phyloP scores from a whole-genome alignment of 2,888 invertebrate genomes.

The Apocheima hispidaria region DNA sequence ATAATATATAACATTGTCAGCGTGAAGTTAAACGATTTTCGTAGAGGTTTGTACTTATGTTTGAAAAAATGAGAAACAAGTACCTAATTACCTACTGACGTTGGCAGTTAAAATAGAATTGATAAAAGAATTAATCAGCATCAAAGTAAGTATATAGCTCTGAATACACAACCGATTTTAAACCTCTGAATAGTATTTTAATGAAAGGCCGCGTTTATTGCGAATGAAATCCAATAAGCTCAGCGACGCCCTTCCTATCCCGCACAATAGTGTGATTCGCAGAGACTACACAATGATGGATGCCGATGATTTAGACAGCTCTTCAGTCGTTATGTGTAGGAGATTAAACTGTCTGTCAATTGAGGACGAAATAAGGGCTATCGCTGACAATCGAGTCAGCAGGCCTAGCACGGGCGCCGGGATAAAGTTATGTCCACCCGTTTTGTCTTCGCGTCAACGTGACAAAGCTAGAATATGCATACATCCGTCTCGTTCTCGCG shows the following conservation, averaged over 20 bases:
- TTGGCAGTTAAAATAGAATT: not conserved
- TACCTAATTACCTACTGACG: not conserved
- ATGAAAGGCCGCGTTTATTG: conserved; percentile 15
- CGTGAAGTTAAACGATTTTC: not conserved
- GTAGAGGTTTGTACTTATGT: not conserved
- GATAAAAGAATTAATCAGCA: not conserved
- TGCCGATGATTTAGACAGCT: conserved; percentile 19
- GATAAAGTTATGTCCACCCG: no score
- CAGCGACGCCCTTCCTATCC: conserved; percentile 13
- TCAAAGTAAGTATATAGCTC: not conserved
- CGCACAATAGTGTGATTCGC: conserved; percentile 20
- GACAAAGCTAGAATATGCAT: no score
- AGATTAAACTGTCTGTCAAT: conserved; percentile 24
- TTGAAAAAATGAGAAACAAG: not conserved
- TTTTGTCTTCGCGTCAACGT: no score
- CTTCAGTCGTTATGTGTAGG: conserved; percentile 9
- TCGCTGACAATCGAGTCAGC: not conserved
- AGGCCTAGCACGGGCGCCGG: no score
- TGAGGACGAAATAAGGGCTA: conserved; percentile 9
- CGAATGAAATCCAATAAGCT: conserved; percentile 31
- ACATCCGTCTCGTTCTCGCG: no score
- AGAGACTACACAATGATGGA: conserved; percentile 27
- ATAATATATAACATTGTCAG: conserved; percentile 5
- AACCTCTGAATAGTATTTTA: conserved; percentile 16
- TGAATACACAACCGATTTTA: not conserved